Evolutionary conservation across 2,797 vertebrate species (phyloP).

Genomic region (Cottoperca gobio): DNA sequence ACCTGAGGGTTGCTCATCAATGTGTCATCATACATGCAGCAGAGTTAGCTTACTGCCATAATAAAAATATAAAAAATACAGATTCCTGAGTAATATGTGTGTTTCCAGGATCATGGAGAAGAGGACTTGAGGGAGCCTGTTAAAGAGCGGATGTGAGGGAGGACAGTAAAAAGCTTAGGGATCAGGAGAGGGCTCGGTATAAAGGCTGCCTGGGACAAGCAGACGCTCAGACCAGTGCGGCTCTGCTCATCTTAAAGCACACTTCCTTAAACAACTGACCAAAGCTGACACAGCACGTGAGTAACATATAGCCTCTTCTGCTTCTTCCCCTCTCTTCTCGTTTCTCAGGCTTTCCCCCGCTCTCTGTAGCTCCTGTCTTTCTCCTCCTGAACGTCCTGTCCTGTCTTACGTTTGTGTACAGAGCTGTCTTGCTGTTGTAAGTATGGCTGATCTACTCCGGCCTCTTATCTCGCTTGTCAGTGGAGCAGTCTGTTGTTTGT

Average conservation of each 20-base stretch:
- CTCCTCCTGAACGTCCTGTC: not conserved
- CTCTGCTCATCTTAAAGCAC: constrained; percentile 62
- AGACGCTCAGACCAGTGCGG: constrained; percentile 56
- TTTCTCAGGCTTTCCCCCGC: not conserved
- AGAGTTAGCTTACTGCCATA: constrained; percentile 16
- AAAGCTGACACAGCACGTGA: constrained; percentile 67
- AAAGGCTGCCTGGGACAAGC: constrained; percentile 63
- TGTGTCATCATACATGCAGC: constrained; percentile 11
- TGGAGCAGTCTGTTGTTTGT: constrained; percentile 48
- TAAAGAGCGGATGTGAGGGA: constrained; percentile 73
- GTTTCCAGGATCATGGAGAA: constrained; percentile 72
- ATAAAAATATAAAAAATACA: constrained; percentile 41
- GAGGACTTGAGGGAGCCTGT: constrained; percentile 60
- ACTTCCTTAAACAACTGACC: constrained; percentile 49
- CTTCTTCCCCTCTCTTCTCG: not conserved
- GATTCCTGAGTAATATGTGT: constrained; percentile 63
- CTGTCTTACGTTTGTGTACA: not conserved
- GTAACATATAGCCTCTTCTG: constrained; percentile 44
- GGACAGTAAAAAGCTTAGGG: constrained; percentile 65
- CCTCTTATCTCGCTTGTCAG: constrained; percentile 48
- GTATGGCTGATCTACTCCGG: constrained; percentile 26
- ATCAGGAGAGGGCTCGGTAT: constrained; percentile 71
- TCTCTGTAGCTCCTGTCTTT: constrained; percentile 5
- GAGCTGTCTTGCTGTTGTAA: constrained; percentile 28
- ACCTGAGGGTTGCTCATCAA: constrained; percentile 1